phyloP scores from a whole-genome alignment of 2,797 vertebrate species.

The Lepilemur ruficaudatus region DNA sequence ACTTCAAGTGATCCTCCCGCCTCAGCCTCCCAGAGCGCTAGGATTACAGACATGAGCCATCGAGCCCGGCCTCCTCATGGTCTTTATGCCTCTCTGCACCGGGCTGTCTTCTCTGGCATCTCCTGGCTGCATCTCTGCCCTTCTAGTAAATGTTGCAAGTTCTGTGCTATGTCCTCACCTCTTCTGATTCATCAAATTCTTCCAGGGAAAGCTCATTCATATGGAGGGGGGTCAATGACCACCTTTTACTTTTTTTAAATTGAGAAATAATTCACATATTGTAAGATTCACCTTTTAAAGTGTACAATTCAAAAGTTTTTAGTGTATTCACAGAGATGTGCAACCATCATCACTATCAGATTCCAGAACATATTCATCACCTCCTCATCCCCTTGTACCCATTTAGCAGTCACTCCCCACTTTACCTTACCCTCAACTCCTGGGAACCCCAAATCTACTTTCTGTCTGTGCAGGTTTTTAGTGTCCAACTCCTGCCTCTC shows the following conservation, averaged over 20 bases:
- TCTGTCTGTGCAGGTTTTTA: not conserved
- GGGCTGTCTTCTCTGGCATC: not conserved
- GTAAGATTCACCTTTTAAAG: too few relatives aligned
- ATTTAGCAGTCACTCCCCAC: not conserved
- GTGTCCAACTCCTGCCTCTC: not conserved
- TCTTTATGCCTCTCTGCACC: not conserved
- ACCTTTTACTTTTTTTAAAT: not conserved
- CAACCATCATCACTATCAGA: not conserved
- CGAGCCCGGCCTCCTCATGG: not conserved
- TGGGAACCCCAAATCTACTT: not conserved
- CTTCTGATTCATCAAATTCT: fast-evolving
- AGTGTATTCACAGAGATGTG: not conserved
- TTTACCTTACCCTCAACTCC: not conserved
- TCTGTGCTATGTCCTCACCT: not conserved
- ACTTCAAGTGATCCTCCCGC: too few relatives aligned
- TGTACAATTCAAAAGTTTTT: not conserved
- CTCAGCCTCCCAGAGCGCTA: too few relatives aligned
- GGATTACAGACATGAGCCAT: too few relatives aligned
- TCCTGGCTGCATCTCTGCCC: not conserved
- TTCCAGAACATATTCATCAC: not conserved
- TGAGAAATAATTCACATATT: not conserved
- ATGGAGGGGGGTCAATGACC: too few relatives aligned
- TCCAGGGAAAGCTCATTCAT: not conserved
- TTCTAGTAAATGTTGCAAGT: not conserved
- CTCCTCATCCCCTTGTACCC: not conserved